These are phyloP conservation scores for Zosterops hypoxanthus DNA, from an alignment of 2,113 vertebrate species.

Conservation along the genomic window DNA sequence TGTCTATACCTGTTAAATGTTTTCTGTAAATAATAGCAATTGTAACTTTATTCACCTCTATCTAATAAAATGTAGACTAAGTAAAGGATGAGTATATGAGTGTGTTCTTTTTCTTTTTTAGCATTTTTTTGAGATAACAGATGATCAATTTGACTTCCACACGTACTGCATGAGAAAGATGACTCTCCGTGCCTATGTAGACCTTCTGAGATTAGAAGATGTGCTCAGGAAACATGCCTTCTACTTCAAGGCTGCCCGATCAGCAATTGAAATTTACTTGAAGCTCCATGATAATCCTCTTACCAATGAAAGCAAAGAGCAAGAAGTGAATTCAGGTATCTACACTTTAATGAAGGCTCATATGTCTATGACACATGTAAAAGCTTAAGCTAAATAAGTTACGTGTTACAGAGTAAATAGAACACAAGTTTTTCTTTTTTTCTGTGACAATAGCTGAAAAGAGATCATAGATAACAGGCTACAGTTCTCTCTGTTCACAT, in stretches of 20 bases:
- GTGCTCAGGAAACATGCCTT: slow-evolving; percentile 79
- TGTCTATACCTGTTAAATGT: neutral
- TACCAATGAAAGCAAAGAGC: slow-evolving; percentile 79
- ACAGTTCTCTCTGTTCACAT: neutral
- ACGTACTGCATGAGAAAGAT: slow-evolving; percentile 84
- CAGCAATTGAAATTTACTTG: slow-evolving; percentile 83
- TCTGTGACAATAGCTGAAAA: neutral
- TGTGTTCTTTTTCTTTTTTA: neutral
- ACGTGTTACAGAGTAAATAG: neutral
- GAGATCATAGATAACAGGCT: neutral
- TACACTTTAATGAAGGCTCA: neutral
- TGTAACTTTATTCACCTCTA: neutral
- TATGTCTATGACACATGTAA: neutral
- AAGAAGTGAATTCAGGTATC: slow-evolving; percentile 84
- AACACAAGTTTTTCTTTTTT: neutral
- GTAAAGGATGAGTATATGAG: neutral
- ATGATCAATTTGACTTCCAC: slow-evolving; percentile 84
- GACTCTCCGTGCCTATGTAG: slow-evolving; percentile 82
- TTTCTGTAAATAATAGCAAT: neutral
- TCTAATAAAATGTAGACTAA: neutral
- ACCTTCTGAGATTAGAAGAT: slow-evolving; percentile 80
- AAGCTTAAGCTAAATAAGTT: neutral
- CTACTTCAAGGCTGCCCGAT: slow-evolving; percentile 80
- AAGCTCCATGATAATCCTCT: slow-evolving; percentile 81
- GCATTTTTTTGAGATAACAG: slow-evolving; percentile 85